Base-by-base conservation (phyloP, 2,888 invertebrate species). In the Melinopterus prodromus region DNA sequence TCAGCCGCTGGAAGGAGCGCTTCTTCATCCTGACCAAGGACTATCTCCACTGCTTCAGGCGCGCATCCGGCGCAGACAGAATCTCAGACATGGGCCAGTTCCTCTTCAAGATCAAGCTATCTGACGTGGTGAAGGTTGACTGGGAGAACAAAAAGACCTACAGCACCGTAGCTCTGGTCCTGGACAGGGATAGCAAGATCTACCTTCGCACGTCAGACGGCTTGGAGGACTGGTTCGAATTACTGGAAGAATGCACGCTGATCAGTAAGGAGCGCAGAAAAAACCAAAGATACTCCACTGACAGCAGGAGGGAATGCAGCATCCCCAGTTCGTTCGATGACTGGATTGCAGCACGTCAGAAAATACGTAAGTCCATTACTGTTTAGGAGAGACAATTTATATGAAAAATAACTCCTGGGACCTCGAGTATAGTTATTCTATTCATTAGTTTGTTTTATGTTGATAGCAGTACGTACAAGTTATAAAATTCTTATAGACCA, bases 81-180 rank as follows among this genome's bases (percentile, higher is more conserved):
- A 92, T 92, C 81, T 92, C 93, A 15, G 92, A 93, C 86, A 93
- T 93, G 93, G 93, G 93, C 82, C 92, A 92, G 88, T 93, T 93
- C 87, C 91, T 93, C 84, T 93, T 93, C 89, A 93, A 93, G 80
- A 90, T 92, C 82, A 91, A 92, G 87, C 89, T 93, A 83, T 92
- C 92, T 78, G 93, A 93, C 86, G 92, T 93, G 74, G 93, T 93
- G 84, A 91, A 91, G 84, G 92, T 93, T 74, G 92, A 93, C 88
- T 93, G 93, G 93, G 90, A 92, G 80, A 93, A 93, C 87, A 92
- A 92, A 83, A 92, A 92, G 84, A 92, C 92, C 78, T 93, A 93
- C 86, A 92, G 92, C 86, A 91, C 92, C 83, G 92, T 93, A 79
- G 90, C 91, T 71, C 87, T 93, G 83, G 88, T 91, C 81, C 88